These are phyloP conservation scores for Atopsyche davidsoni DNA, from an alignment of 1,140 invertebrate genomes.

Conservation along the genomic window DNA sequence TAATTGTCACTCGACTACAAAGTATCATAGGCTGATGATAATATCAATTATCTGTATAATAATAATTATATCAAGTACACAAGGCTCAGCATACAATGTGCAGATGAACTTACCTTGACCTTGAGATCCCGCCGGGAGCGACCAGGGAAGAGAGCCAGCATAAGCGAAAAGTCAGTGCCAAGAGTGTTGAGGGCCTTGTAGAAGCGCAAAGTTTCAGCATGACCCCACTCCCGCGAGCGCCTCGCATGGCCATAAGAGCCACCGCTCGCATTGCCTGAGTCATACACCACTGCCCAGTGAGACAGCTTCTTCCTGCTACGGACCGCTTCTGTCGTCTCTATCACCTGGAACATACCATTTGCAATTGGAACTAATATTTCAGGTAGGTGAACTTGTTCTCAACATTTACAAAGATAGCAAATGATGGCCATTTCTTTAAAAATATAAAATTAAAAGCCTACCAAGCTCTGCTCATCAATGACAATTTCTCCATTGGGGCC, in stretches of 20 bases:
- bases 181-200: constrained; percentile 81
- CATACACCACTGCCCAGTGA: constrained; percentile 59
- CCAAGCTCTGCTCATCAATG: constrained; percentile 79
- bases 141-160: constrained; percentile 75
- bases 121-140: constrained; percentile 75
- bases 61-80: too few relatives aligned
- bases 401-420: neutral
- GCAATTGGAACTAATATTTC: too few relatives aligned
- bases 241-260: constrained; percentile 60
- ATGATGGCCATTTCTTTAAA: neutral
- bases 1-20: too few relatives aligned
- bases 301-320: constrained; percentile 56
- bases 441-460: constrained; percentile 33
- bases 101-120: constrained; percentile 55
- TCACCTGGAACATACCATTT: constrained; percentile 38
- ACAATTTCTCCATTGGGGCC: constrained; percentile 82
- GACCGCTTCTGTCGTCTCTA: constrained; percentile 64
- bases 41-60: too few relatives aligned
- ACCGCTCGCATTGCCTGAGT: constrained; percentile 46
- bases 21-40: too few relatives aligned
- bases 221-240: constrained; percentile 60
- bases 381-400: neutral
- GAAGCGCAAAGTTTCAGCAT: constrained; percentile 74
- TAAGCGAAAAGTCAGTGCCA: constrained; percentile 85
- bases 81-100: too few relatives aligned